Percentiles rank a stretch among this genome's conserved stretches.
phyloP scores from a whole-genome alignment of 2,797 vertebrate genomes.

The Peromyscus nudipes region DNA sequence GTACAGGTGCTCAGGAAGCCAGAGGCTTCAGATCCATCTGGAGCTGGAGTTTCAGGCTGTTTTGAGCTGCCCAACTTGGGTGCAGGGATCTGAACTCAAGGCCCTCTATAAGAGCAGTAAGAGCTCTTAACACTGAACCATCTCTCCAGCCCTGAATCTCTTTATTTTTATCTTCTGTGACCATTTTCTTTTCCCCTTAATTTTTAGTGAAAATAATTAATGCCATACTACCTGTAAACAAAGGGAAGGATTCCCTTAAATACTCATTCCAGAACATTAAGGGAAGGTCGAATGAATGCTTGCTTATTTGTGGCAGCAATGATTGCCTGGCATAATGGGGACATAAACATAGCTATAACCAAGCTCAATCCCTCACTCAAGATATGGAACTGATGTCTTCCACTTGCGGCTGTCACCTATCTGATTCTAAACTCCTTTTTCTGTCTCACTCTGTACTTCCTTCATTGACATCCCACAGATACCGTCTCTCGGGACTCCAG shows the following conservation, averaged over 20 bases:
- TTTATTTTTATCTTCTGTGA: background rate
- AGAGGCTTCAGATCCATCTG: background rate
- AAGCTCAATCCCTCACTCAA: background rate
- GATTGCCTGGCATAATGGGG: background rate
- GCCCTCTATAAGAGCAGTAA: background rate
- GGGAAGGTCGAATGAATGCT: background rate
- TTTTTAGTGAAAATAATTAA: slow-evolving; percentile 33
- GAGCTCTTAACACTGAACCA: background rate
- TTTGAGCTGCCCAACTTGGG: too few relatives aligned
- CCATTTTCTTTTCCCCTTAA: background rate
- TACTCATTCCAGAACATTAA: background rate
- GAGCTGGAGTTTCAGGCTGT: background rate
- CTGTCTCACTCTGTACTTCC: background rate
- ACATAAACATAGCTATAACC: background rate
- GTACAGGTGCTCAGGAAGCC: background rate
- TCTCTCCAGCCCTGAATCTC: background rate
- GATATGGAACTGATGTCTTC: accelerated
- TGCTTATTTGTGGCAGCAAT: background rate
- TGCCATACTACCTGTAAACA: background rate
- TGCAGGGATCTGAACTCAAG: too few relatives aligned
- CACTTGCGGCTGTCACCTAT: background rate
- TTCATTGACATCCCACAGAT: background rate
- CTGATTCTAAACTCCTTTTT: background rate
- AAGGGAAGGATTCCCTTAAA: background rate
- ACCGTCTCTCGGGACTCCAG: background rate